Evolutionary conservation across 1,140 invertebrate genomes (phyloP).

Genomic region (Agrypnia vestita): DNA sequence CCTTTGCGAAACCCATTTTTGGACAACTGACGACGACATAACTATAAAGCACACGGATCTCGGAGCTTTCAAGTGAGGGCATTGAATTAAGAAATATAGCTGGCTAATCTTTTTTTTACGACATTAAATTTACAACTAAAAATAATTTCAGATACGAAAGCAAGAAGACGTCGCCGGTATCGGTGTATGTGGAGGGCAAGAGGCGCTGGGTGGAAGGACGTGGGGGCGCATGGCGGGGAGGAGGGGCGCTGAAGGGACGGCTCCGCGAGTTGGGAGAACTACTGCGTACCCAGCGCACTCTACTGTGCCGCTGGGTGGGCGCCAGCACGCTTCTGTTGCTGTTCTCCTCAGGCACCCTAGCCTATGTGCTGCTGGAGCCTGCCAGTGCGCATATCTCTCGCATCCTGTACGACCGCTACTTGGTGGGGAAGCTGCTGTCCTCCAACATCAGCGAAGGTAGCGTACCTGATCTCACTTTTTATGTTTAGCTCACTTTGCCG

Average conservation of each 20-base stretch:
- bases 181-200: constrained; percentile 55
- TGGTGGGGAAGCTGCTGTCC: constrained; percentile 56
- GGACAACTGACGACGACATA: constrained; percentile 52
- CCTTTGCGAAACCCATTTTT: constrained; percentile 57
- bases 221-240: constrained; percentile 47
- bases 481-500: too few relatives aligned
- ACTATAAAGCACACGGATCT: constrained; percentile 58
- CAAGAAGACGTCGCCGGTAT: constrained; percentile 50
- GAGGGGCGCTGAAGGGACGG: constrained; percentile 36
- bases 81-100: not conserved
- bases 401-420: constrained; percentile 56
- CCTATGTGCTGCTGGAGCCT: constrained; percentile 47
- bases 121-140: not conserved
- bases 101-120: not conserved
- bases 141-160: constrained; percentile 55
- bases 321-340: constrained; percentile 47
- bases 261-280: constrained; percentile 52
- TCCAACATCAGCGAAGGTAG: constrained; percentile 56
- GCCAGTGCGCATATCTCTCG: constrained; percentile 47
- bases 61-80: constrained; percentile 53
- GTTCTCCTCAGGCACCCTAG: constrained; percentile 52
- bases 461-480: too few relatives aligned
- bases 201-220: constrained; percentile 46
- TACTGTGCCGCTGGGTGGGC: constrained; percentile 50
- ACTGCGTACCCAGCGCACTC: constrained; percentile 41